These are phyloP conservation scores for Loripinus fragilis DNA, from an alignment of 2,888 invertebrate species.

Conservation along the genomic window DNA sequence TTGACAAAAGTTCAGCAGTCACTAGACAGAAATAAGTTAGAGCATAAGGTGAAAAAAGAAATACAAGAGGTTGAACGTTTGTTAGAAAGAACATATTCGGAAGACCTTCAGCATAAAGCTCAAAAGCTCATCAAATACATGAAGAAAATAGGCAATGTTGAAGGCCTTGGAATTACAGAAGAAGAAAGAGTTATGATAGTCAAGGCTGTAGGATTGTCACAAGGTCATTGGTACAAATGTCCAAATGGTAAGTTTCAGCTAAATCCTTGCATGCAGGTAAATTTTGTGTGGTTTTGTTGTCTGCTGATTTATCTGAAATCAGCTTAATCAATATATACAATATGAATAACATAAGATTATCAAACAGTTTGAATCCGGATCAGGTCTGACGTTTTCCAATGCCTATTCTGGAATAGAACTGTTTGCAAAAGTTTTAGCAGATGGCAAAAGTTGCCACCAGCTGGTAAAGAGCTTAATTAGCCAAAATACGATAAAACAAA, in stretches of 20 bases:
- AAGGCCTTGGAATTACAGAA: conserved; percentile 80
- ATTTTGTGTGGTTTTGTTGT: too few species aligned
- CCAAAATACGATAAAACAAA: too few species aligned
- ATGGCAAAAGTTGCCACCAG: too few species aligned
- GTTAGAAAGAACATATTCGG: conserved; percentile 31
- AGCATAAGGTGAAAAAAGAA: conserved; percentile 12
- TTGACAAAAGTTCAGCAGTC: conserved; percentile 40
- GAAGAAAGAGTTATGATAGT: conserved; percentile 86
- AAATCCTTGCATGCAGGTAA: too few species aligned
- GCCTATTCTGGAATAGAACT: too few species aligned
- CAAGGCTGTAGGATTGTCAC: conserved; percentile 85
- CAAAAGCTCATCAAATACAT: conserved; percentile 46
- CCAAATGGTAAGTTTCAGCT: conserved; percentile 85
- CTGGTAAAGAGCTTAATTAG: too few species aligned
- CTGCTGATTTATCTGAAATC: too few species aligned
- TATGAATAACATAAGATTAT: too few species aligned
- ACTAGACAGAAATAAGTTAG: conserved; percentile 20
- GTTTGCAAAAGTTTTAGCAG: too few species aligned
- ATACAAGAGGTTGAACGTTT: conserved; percentile 36
- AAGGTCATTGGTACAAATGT: conserved; percentile 90
- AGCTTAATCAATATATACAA: too few species aligned
- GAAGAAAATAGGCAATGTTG: conserved; percentile 25
- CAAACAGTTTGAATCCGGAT: too few species aligned
- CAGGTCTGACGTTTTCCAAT: too few species aligned
- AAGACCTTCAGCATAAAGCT: conserved; percentile 19